phyloP scores from a whole-genome alignment of 2,888 invertebrate species.

The Stramonita haemastoma region DNA sequence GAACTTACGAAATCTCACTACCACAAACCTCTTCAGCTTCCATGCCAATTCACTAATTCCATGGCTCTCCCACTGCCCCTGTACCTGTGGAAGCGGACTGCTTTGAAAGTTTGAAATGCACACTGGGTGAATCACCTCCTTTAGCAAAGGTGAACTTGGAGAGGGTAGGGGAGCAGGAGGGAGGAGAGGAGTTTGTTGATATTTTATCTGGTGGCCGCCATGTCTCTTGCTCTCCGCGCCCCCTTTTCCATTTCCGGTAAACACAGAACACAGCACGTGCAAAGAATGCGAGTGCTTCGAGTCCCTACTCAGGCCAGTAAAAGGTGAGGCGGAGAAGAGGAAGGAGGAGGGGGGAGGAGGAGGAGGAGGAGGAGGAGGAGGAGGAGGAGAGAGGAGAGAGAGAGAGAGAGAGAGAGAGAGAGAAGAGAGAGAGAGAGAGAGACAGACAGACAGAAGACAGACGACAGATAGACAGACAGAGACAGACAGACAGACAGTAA shows the following conservation, averaged over 20 bases:
- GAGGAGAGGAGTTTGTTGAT: constrained; percentile 2
- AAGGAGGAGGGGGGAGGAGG: neutral
- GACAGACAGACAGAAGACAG: neutral
- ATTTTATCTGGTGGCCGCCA: constrained; percentile 13
- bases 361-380: neutral
- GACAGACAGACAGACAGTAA: neutral
- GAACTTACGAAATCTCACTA: no score
- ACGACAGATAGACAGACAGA: neutral
- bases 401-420: neutral
- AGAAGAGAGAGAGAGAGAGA: constrained; percentile 7
- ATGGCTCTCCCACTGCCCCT: no score
- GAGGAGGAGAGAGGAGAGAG: neutral
- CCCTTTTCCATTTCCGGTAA: constrained; percentile 14
- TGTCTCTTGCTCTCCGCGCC: constrained; percentile 7
- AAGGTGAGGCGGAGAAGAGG: neutral
- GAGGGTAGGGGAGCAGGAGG: neutral
- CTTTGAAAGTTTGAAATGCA: no score
- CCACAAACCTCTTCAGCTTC: no score
- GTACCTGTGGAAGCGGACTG: no score
- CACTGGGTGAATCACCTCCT: neutral
- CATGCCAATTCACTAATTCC: no score
- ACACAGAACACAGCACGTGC: constrained; percentile 14
- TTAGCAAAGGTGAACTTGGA: neutral
- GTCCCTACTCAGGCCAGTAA: neutral
- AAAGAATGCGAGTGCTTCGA: neutral